phyloP scores from a whole-genome alignment of 2,113 vertebrate species.

The Suncus etruscus region DNA sequence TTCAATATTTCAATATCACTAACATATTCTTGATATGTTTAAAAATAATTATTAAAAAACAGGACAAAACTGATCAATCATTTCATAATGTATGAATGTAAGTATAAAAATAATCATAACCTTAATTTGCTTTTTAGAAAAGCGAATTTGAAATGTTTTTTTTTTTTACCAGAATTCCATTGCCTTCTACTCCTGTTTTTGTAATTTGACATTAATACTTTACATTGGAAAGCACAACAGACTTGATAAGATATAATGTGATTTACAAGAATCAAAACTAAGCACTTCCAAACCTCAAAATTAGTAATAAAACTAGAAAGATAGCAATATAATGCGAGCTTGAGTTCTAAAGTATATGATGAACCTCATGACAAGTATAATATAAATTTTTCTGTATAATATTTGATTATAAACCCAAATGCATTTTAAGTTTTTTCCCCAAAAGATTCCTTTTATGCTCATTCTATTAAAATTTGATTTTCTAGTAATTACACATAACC shows the following conservation, averaged over 20 bases:
- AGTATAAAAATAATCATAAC: neutral
- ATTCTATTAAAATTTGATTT: neutral
- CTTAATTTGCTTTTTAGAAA: too few species aligned
- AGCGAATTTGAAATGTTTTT: neutral
- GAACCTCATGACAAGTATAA: neutral
- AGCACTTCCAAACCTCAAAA: constrained; percentile 7
- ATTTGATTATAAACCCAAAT: neutral
- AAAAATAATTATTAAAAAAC: neutral
- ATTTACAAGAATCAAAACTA: constrained; percentile 40
- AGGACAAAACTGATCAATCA: neutral
- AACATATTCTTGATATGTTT: neutral
- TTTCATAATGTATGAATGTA: neutral
- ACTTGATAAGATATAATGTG: constrained; percentile 18
- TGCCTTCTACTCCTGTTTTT: neutral
- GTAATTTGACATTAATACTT: constrained; percentile 29
- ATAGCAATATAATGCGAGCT: neutral
- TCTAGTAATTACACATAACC: neutral
- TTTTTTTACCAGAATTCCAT: constrained; percentile 33
- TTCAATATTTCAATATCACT: constrained; percentile 35
- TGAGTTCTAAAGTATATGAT: constrained; percentile 4
- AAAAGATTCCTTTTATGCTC: neutral
- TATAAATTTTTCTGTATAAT: neutral
- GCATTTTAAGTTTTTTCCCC: neutral
- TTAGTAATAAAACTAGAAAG: neutral
- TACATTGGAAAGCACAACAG: neutral